Base-by-base conservation (phyloP, 2,888 invertebrate genomes). In the Pyrgus malvae region DNA sequence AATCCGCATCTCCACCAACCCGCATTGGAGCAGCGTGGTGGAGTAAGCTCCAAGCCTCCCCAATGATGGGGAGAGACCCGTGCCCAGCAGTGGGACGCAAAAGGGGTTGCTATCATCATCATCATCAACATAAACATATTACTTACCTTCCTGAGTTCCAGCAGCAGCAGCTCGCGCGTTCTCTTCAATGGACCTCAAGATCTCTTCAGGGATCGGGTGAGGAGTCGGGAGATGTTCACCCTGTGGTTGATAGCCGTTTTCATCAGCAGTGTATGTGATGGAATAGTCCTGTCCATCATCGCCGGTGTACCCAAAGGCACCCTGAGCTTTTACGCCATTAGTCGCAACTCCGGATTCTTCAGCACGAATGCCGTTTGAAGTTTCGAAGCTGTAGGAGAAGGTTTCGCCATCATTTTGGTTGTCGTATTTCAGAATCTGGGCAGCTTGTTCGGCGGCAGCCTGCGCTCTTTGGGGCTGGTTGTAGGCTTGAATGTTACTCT, bases 141-240 rank as follows among this genome's bases (percentile, higher is more conserved):
- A 1, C 12, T 31, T 72, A 89, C 89, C 90, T 84, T 89, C 87
- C 77, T 88, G 88, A 2, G 78, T 86, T 6, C 90, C 90, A 58
- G 86, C 76, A 12, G 89, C 88, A 3, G 89, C 89, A 9, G 90
- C 90, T 33, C 68, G 74, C 0, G 87, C 85, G 42, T 89, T 90
- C 41, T 82, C 73, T 59, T 89, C 88, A 60, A 90, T 74, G 1
- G 89, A 86, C 61, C 74, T 85, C 58, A 85, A 64, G 45, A 90
- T 90, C 59, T 85, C 89, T 48, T 82, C 86, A 23, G 89, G 90
- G 37, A 90, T 87, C 1, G 90, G 90, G 31, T 73, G 90, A 55
- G 90, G 80, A 21, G 90, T 89, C 0, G 90, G 90, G 58, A 90
- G 63, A 62, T 90, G 89, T 3, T 80, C 82, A 37, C 90, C 90